Base-by-base conservation (phyloP, 2,888 invertebrate genomes). In the Camponotus fellah region DNA sequence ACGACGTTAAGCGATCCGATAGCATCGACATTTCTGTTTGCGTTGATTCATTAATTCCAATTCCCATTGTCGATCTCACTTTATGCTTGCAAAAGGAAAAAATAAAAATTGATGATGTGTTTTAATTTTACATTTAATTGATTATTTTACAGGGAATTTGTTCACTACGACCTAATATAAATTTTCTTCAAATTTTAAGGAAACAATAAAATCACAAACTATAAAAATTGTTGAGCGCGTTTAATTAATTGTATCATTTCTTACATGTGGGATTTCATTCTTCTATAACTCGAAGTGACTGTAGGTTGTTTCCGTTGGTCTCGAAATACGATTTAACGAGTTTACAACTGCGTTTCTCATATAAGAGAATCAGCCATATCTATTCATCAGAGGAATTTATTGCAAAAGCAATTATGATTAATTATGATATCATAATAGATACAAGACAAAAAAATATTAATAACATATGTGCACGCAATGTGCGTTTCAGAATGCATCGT, bases 381-480 rank as follows among this genome's bases (percentile, higher is more conserved):
- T 46, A 37, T 21, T 46, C 32, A n/a, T 21, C 21, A 21, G 14
- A 21, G 17, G 12, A 71, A 77, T 56, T 40, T 56, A 66, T 43
- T 56, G 3, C 14, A 34, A 53, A 37, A 32, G 40, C 26, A 8
- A 65, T 76, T 77, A 34, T 32, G 58, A 58, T 58, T 32, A 77
- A 12, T 26, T 26, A 43, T 58, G 34, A 34, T 6, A 60, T 64
- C 21, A 49, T 26, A 34, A 49, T n/a, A 53, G 8, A 53, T 17
- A 21, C 12, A 14, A 46, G 12, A 26, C 34, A 34, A 58, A 68
- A 79, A 79, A 76, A 40, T 66, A 76, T 12, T 43, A 79, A 69
- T 37, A 21, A 58, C 53, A 40, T 46, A 14, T 46, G 21, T 14
- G 69, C 77, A 71, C 69, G 71, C 71, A 58, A 75, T 75, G 46